These are phyloP conservation scores for Pyralis farinalis DNA, from an alignment of 2,888 invertebrate species.

Conservation along the genomic window DNA sequence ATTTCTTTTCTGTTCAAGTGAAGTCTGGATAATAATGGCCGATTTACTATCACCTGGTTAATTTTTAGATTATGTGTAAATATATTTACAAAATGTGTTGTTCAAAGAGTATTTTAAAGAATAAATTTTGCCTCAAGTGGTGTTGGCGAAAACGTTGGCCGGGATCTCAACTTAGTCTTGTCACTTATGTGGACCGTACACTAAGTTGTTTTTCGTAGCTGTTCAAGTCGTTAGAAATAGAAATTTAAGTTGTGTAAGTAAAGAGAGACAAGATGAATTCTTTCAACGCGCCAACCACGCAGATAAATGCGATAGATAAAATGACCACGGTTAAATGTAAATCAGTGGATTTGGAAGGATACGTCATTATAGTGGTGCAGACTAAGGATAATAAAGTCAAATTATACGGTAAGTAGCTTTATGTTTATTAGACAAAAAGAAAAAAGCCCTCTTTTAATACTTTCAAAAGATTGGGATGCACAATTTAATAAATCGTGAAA, in stretches of 20 bases:
- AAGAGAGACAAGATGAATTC: slow-evolving; percentile 59
- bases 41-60: slow-evolving; percentile 58
- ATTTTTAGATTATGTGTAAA: slow-evolving; percentile 45
- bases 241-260: slow-evolving; percentile 23
- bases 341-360: slow-evolving; percentile 94
- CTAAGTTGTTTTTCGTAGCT: slow-evolving; percentile 31
- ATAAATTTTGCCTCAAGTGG: slow-evolving; percentile 67
- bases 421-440: not conserved
- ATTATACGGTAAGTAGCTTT: slow-evolving; percentile 86
- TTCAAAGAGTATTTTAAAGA: slow-evolving; percentile 46
- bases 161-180: slow-evolving; percentile 32
- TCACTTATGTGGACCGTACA: slow-evolving; percentile 20
- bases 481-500: no score
- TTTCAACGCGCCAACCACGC: slow-evolving; percentile 72
- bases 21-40: slow-evolving; percentile 46
- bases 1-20: slow-evolving; percentile 24
- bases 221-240: slow-evolving; percentile 24
- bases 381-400: slow-evolving; percentile 97
- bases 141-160: slow-evolving; percentile 74
- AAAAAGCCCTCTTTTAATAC: no score
- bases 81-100: slow-evolving; percentile 53
- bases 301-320: slow-evolving; percentile 71
- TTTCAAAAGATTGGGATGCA: no score
- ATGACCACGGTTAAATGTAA: slow-evolving; percentile 76
- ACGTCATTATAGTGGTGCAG: slow-evolving; percentile 96